phyloP scores from a whole-genome alignment of 2,113 vertebrate genomes.

The Chloropsis hardwickii region DNA sequence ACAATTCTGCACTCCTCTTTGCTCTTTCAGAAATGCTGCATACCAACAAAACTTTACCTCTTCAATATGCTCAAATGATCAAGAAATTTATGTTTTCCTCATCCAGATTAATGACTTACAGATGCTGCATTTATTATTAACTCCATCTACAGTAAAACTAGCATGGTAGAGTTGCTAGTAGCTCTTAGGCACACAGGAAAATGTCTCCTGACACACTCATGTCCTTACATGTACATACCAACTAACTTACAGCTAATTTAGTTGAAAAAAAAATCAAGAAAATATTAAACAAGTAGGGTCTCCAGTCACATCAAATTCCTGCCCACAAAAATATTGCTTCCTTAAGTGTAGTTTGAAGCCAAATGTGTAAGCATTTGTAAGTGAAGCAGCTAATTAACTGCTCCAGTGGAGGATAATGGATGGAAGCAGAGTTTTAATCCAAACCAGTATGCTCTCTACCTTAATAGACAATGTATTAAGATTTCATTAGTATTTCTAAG shows the following conservation, averaged over 20 bases:
- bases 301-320: neutral
- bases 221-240: neutral
- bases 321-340: neutral
- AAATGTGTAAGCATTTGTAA: neutral
- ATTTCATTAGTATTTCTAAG: neutral
- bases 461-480: neutral
- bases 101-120: neutral
- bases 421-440: neutral
- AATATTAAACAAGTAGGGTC: neutral
- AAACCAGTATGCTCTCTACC: neutral
- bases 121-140: neutral
- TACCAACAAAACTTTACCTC: neutral
- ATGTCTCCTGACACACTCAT: neutral
- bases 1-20: neutral
- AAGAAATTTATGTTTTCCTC: neutral
- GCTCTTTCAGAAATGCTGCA: neutral
- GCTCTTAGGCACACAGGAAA: neutral
- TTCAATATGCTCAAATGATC: neutral
- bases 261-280: neutral
- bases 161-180: neutral
- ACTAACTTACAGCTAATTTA: neutral
- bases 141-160: neutral
- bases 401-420: neutral
- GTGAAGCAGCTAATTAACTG: neutral
- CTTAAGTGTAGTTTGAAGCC: neutral